Evolutionary conservation across 2,113 vertebrate genomes (phyloP).

Genomic region (Papio anubis): DNA sequence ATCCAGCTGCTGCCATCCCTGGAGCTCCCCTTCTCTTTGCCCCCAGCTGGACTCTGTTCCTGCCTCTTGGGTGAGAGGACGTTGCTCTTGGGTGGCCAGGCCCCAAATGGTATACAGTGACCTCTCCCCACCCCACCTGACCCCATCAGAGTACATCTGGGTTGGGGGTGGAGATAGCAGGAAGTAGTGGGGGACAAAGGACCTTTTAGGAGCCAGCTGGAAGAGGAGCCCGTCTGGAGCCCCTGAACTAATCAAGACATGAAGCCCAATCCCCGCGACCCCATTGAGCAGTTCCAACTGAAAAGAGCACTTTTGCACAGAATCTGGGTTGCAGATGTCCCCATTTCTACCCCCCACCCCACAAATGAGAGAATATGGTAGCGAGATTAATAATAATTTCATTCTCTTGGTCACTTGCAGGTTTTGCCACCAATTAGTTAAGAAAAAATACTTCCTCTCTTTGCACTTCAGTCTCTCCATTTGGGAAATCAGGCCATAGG

Average conservation of each 20-base stretch:
- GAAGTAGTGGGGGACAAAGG: neutral
- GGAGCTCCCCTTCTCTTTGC: neutral
- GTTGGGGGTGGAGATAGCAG: neutral
- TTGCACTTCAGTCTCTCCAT: neutral
- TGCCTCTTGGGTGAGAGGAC: accelerated
- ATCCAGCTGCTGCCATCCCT: neutral
- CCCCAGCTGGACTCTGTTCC: neutral
- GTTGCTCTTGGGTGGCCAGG: too few relatives aligned
- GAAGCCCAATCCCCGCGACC: neutral
- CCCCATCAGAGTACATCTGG: too few relatives aligned
- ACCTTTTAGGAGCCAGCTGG: neutral
- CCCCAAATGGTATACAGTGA: neutral
- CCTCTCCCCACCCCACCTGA: neutral
- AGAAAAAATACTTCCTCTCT: neutral
- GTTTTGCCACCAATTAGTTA: neutral
- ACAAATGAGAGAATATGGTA: neutral
- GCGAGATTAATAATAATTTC: neutral
- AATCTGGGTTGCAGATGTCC: neutral
- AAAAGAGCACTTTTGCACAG: neutral
- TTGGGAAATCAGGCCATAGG: neutral
- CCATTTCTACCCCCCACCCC: neutral
- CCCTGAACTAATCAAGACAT: neutral
- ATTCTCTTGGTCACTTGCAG: neutral
- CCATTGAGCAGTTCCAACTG: too few relatives aligned
- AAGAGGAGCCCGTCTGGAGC: neutral